Base-by-base conservation (phyloP, 2,888 invertebrate species). In the Marronus borbonicus region DNA sequence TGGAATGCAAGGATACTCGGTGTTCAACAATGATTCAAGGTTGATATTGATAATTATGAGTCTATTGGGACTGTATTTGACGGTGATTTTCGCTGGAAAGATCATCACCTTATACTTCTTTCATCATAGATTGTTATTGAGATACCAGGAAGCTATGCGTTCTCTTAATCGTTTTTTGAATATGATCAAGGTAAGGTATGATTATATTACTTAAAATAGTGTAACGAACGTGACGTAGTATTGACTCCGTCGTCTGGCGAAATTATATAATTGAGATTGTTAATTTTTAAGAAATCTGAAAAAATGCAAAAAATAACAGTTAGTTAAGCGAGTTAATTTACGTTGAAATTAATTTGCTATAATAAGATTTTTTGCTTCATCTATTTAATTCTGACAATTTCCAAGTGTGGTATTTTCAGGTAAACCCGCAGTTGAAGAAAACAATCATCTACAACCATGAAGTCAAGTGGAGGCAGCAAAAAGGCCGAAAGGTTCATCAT, bases 1-100 rank as follows among this genome's bases (percentile, higher is more conserved):
- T 2, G 80, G 80, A 44, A 79, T 79, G 64, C 79, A 79, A 69
- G 79, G 80, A 55, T 80, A 77, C 39, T 17, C 20, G 12, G n/a
- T 76, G 12, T 44, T 74, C 0, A 65, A 17, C 4, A 44, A 77
- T 12, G 49, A 60, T n/a, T 65, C 60, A 4, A 58, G 64, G 10
- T 28, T 44, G 2, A 66, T 80, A 14, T 24, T 68, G 14, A 76
- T 39, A 20, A 2, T 78, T 28, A 66, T 80, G 39, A 74, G 64
- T 20, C 28, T 79, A 8, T 8, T 74, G 28, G 79, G 76, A 14
- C 14, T 76, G 5, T 74, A 64, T 31, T 24, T 76, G 5, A 76
- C 66, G 2, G 65, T 79, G 2, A 44, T 66, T 1, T 77, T 74
- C 44, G 69, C 79, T 36, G 79, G 76, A 17, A 74, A 49, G 36